These are phyloP conservation scores for Siphamia tubifer DNA, from an alignment of 2,113 vertebrate genomes.

Conservation along the genomic window DNA sequence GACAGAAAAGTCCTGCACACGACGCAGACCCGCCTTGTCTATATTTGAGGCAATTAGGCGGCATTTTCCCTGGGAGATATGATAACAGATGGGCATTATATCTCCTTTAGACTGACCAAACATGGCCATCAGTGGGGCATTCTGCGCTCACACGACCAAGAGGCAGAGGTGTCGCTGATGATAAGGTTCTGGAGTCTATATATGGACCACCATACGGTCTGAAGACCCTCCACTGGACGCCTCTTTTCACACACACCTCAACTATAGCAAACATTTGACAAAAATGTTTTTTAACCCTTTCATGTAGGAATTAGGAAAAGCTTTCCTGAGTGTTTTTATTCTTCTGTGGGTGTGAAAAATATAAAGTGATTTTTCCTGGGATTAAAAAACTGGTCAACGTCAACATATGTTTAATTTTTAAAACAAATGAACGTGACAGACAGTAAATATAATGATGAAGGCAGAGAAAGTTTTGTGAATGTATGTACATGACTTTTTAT, in stretches of 20 bases:
- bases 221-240: slow-evolving; percentile 45
- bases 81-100: slow-evolving; percentile 81
- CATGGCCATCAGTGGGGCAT: slow-evolving; percentile 84
- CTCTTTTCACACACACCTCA: slow-evolving; percentile 11
- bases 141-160: slow-evolving; percentile 69
- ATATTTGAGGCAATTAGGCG: slow-evolving; percentile 76
- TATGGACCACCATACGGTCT: slow-evolving; percentile 64
- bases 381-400: too few relatives aligned
- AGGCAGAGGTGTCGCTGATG: slow-evolving; percentile 83
- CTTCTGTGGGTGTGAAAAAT: too few relatives aligned
- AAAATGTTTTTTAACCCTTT: too few relatives aligned
- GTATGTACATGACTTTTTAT: too few relatives aligned
- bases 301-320: too few relatives aligned
- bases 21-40: slow-evolving; percentile 69
- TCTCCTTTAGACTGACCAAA: slow-evolving; percentile 81
- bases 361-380: too few relatives aligned
- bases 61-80: slow-evolving; percentile 60
- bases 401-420: too few relatives aligned
- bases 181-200: slow-evolving; percentile 74
- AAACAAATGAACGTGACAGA: too few relatives aligned
- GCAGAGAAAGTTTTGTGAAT: too few relatives aligned
- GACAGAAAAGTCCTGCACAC: slow-evolving; percentile 65
- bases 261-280: slow-evolving; percentile 17
- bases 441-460: too few relatives aligned
- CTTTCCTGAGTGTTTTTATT: too few relatives aligned